phyloP scores from a whole-genome alignment of 2,888 invertebrate species.

The Rotaria macrura region DNA sequence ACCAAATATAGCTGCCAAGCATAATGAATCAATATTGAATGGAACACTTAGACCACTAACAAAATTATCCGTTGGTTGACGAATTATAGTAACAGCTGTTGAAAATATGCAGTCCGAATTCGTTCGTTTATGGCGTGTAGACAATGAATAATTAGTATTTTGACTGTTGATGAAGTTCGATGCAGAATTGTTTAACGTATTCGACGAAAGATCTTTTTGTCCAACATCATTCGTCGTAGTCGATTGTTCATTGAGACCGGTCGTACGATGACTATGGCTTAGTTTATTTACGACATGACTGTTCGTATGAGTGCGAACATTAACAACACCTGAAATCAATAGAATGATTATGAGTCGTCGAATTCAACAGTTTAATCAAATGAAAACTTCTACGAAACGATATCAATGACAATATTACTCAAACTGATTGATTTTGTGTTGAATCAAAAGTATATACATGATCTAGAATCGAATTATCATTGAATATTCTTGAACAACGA shows the following conservation, averaged over 20 bases:
- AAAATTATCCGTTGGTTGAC: neutral
- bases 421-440: too few species aligned
- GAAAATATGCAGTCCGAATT: constrained; percentile 26
- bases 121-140: constrained; percentile 7
- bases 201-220: neutral
- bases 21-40: constrained; percentile 4
- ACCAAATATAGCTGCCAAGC: neutral
- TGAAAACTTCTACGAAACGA: too few species aligned
- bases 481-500: too few species aligned
- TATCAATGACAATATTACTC: too few species aligned
- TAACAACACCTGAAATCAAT: neutral
- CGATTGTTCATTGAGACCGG: constrained; percentile 24
- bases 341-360: too few species aligned
- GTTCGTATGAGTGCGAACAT: constrained; percentile 28
- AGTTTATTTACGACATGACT: constrained; percentile 23
- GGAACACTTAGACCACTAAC: neutral
- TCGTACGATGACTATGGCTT: constrained; percentile 13
- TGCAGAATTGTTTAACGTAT: neutral
- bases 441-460: too few species aligned
- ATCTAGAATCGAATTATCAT: too few species aligned
- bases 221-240: neutral
- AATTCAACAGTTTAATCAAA: too few species aligned
- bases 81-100: constrained; percentile 20
- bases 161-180: neutral
- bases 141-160: neutral